Evolutionary conservation across 2,888 invertebrate species (phyloP).

Genomic region (Agrypnus murinus): DNA sequence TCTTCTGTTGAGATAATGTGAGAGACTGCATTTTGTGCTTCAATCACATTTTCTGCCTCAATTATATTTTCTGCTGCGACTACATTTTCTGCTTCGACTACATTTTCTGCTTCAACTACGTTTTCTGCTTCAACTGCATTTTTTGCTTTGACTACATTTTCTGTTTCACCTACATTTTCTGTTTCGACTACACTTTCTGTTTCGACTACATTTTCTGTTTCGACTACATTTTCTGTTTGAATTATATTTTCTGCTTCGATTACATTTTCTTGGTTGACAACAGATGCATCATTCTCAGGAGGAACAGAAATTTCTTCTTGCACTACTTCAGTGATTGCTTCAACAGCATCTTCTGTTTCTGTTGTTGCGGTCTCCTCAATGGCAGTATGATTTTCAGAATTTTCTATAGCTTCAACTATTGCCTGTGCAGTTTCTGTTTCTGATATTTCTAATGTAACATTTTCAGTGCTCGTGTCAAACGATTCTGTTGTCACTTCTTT

Average conservation of each 20-base stretch:
- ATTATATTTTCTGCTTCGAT: too few species aligned
- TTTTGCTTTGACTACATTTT: background rate
- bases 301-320: background rate
- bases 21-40: background rate
- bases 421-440: background rate
- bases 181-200: too few species aligned
- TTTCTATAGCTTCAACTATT: background rate
- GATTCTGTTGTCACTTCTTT: background rate
- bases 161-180: background rate
- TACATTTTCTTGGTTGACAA: background rate
- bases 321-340: background rate
- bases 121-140: background rate
- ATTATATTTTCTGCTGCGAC: background rate
- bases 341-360: background rate
- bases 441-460: background rate
- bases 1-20: background rate
- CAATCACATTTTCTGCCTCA: background rate
- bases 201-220: background rate
- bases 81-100: conserved; percentile 4
- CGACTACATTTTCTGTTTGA: background rate
- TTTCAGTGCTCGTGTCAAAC: background rate
- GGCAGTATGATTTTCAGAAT: too few species aligned
- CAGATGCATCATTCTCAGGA: too few species aligned
- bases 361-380: too few species aligned
- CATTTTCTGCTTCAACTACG: background rate